Percentiles rank a stretch among this genome's conserved stretches.
phyloP scores from a whole-genome alignment of 1,140 invertebrate genomes.

The Macrostomum lignano region DNA sequence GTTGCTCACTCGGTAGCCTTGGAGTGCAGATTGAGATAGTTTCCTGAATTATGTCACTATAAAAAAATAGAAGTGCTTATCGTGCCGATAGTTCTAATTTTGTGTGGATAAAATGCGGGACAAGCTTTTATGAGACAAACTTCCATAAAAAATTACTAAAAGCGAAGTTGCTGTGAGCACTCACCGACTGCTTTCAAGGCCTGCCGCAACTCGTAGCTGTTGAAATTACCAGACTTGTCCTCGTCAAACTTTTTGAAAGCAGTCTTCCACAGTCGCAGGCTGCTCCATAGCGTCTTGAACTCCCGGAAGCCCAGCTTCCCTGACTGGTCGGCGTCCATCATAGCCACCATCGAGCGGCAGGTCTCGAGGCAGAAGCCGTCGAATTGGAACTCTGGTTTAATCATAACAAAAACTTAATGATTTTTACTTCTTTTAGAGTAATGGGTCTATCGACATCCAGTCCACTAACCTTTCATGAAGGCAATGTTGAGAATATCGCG shows the following conservation, averaged over 20 bases:
- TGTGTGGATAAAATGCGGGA: neutral
- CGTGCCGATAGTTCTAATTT: neutral
- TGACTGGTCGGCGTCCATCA: conserved; percentile 65
- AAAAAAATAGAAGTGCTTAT: neutral
- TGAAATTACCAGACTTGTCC: conserved; percentile 48
- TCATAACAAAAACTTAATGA: neutral
- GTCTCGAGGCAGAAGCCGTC: conserved; percentile 65
- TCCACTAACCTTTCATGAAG: conserved; percentile 7
- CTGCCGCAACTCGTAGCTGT: conserved; percentile 49
- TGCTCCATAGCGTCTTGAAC: conserved; percentile 55
- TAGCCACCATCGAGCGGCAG: conserved; percentile 78
- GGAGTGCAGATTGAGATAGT: neutral
- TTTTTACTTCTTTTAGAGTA: neutral
- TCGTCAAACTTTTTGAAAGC: conserved; percentile 59
- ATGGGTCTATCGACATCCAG: neutral
- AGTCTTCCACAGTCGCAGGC: conserved; percentile 62
- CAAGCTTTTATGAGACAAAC: neutral
- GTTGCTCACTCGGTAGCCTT: conserved; percentile 5
- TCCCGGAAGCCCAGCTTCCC: conserved; percentile 77
- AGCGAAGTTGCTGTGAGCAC: neutral
- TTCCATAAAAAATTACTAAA: conserved; percentile 2
- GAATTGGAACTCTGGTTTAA: conserved; percentile 39
- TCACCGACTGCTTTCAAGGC: conserved; percentile 37
- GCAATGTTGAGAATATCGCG: conserved; percentile 7
- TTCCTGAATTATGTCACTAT: neutral